Conservation (phyloP, 2,888 invertebrate species). For the Calameuta filiformis region DNA sequence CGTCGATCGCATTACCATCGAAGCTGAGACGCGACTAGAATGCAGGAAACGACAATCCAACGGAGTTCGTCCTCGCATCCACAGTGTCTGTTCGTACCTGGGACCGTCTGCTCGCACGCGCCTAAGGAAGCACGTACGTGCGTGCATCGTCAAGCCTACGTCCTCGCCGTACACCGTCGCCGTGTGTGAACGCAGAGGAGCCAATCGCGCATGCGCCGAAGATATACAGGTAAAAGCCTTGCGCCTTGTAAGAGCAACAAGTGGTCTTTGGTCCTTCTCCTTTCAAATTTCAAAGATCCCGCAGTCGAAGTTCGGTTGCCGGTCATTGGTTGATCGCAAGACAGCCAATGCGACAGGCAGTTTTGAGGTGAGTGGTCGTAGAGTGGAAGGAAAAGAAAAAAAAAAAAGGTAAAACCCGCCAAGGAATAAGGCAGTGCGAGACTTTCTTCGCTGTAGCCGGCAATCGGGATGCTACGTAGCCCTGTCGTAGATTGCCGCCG, state of each 20-base stretch:
- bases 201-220: constrained; percentile 34
- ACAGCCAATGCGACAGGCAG: not conserved
- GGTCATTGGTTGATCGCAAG: not conserved
- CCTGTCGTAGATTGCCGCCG: not conserved
- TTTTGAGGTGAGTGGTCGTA: constrained; percentile 24
- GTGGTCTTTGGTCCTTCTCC: constrained; percentile 27
- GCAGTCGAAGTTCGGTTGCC: constrained; percentile 9
- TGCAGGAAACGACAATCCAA: constrained; percentile 23
- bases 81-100: constrained; percentile 2
- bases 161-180: not conserved
- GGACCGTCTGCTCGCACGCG: constrained; percentile 12
- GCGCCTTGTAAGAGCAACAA: constrained; percentile 38
- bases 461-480: not conserved
- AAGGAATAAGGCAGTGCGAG: constrained; percentile 5
- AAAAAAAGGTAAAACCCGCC: constrained; percentile 6
- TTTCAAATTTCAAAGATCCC: constrained; percentile 12
- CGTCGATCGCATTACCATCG: constrained; percentile 42
- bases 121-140: not conserved
- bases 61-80: constrained; percentile 2
- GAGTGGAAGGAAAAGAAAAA: constrained; percentile 22
- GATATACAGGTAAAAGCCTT: constrained; percentile 28
- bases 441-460: not conserved
- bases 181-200: constrained; percentile 8
- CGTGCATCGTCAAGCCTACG: not conserved
- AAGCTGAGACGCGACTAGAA: constrained; percentile 39